phyloP scores from a whole-genome alignment of 2,797 vertebrate genomes.

The Carcharodon carcharias region DNA sequence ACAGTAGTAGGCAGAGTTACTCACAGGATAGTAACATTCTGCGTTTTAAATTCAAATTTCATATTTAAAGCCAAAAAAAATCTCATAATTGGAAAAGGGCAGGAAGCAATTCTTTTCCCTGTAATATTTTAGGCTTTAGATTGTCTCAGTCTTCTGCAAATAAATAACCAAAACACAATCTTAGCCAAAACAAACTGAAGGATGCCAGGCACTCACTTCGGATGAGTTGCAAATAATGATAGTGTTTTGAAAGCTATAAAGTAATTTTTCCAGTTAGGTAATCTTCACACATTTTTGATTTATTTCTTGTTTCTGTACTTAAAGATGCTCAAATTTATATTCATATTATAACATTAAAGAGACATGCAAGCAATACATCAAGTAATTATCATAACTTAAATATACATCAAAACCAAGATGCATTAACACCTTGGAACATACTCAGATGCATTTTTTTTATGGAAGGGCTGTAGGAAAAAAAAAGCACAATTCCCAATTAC shows the following conservation, averaged over 20 bases:
- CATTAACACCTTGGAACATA: not conserved
- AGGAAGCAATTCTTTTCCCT: not conserved
- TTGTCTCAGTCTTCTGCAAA: not conserved
- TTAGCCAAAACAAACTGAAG: not conserved
- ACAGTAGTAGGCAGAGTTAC: slow-evolving; percentile 4
- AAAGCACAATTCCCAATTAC: no score
- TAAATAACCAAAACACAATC: slow-evolving; percentile 22
- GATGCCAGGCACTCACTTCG: not conserved
- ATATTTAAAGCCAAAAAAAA: slow-evolving; percentile 12
- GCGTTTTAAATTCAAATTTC: not conserved
- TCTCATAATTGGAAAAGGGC: not conserved
- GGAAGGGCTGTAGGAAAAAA: not conserved
- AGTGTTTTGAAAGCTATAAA: not conserved
- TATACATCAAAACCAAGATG: not conserved
- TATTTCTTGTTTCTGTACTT: not conserved
- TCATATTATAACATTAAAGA: not conserved
- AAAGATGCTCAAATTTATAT: not conserved
- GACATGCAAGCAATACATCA: not conserved
- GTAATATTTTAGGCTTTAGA: slow-evolving; percentile 3
- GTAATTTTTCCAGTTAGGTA: slow-evolving; percentile 17
- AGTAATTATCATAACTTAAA: not conserved
- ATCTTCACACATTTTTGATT: not conserved
- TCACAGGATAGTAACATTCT: not conserved
- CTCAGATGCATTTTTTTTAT: not conserved
- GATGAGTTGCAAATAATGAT: not conserved